Conservation (phyloP, 2,888 invertebrate species). For the Ctenicera cuprea region DNA sequence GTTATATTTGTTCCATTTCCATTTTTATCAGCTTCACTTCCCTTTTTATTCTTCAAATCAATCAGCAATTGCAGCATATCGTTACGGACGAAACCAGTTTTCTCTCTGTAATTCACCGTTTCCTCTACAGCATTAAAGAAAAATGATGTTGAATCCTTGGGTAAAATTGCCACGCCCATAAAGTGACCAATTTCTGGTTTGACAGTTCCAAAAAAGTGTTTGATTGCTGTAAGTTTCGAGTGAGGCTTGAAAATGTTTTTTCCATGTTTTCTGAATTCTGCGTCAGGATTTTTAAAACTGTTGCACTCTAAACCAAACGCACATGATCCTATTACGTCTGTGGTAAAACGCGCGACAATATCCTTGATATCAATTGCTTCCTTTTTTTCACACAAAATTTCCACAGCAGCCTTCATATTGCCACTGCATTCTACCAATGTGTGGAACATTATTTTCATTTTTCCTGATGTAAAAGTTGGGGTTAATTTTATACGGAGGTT, state of each 20-base stretch:
- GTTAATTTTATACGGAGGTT: constrained; percentile 72
- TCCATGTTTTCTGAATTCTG: constrained; percentile 60
- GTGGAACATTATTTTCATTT: constrained; percentile 68
- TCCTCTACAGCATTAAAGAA: constrained; percentile 71
- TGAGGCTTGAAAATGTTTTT: too few species aligned
- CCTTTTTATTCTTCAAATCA: constrained; percentile 66
- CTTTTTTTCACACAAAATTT: constrained; percentile 35
- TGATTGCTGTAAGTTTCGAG: too few species aligned
- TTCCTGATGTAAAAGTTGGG: constrained; percentile 74
- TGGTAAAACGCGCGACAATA: constrained; percentile 63
- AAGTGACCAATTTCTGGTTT: too few species aligned
- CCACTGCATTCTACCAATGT: constrained; percentile 68
- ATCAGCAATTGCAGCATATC: constrained; percentile 76
- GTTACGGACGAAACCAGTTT: constrained; percentile 72
- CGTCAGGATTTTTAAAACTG: constrained; percentile 70
- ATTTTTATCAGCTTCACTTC: background rate
- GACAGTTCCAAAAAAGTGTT: too few species aligned
- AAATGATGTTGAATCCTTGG: constrained; percentile 62
- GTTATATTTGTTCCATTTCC: constrained; percentile 6
- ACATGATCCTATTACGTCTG: constrained; percentile 68
- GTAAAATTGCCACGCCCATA: constrained; percentile 57
- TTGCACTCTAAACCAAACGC: constrained; percentile 69
- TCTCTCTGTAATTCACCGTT: constrained; percentile 71
- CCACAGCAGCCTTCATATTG: constrained; percentile 59
- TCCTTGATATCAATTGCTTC: constrained; percentile 58